Evolutionary conservation across 2,113 vertebrate genomes (phyloP).

Genomic region (Pachycephala philippinensis): DNA sequence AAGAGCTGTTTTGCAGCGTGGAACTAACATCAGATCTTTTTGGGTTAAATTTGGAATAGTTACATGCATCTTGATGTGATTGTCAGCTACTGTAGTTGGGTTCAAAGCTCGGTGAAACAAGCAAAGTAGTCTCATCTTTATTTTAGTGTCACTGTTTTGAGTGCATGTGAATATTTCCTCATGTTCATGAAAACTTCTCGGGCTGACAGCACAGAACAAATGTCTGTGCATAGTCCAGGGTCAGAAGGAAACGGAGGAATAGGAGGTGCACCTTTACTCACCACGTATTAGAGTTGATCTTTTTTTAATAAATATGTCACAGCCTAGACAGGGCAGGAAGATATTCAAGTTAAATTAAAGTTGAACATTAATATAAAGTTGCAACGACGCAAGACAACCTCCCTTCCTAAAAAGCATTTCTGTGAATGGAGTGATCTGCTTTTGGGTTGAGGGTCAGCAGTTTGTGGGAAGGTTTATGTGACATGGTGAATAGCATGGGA

Average conservation of each 20-base stretch:
- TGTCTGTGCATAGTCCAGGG: neutral
- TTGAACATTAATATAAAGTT: neutral
- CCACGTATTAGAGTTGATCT: neutral
- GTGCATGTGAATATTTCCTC: neutral
- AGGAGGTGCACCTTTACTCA: neutral
- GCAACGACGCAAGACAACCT: rapidly evolving
- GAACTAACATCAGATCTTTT: neutral
- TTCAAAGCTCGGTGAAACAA: neutral
- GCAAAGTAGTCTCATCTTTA: neutral
- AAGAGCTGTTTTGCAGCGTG: neutral
- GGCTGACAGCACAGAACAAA: neutral
- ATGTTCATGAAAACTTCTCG: neutral
- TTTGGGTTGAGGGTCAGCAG: neutral
- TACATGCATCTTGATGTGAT: neutral
- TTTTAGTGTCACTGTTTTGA: neutral
- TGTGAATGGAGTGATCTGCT: neutral
- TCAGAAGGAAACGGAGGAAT: neutral
- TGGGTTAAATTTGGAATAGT: neutral
- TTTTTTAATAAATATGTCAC: neutral
- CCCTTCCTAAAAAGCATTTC: neutral
- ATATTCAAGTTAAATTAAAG: neutral
- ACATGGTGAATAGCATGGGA: neutral
- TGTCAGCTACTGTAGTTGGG: neutral
- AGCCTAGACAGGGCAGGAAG: neutral
- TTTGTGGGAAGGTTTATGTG: neutral